A percentile compares a stretch with the other conserved stretches of the same genome.
Evolutionary conservation across 2,797 vertebrate genomes (phyloP).

Genomic region (Darevskia mixta): DNA sequence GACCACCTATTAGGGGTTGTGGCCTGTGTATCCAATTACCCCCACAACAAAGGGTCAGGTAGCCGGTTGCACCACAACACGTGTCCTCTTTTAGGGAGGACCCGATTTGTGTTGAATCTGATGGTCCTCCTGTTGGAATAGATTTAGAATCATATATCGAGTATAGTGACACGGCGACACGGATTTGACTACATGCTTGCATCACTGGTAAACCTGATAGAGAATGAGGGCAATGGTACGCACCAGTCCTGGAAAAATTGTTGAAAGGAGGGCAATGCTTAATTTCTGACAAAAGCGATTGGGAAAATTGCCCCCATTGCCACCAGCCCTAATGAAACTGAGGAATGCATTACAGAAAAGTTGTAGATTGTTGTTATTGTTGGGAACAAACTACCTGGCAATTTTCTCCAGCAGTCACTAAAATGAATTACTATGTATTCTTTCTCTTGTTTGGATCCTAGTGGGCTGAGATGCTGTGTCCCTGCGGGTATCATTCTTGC

Average conservation of each 20-base stretch:
- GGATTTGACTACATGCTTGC: background rate
- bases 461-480: background rate
- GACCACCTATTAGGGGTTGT: too few relatives aligned
- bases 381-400: background rate
- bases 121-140: too few relatives aligned
- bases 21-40: too few relatives aligned
- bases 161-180: background rate
- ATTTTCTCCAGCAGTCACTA: slow-evolving; percentile 1
- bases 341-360: background rate
- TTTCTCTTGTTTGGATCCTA: slow-evolving; percentile 28
- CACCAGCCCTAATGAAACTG: background rate
- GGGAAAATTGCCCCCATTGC: background rate
- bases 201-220: background rate
- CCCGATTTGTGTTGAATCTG: too few relatives aligned
- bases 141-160: too few relatives aligned
- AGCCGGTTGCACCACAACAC: too few relatives aligned
- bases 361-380: background rate
- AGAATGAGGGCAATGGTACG: background rate
- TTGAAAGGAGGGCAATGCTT: background rate
- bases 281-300: background rate
- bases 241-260: background rate
- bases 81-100: too few relatives aligned
- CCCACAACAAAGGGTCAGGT: too few relatives aligned
- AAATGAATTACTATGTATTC: slow-evolving; percentile 29
- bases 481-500: slow-evolving; percentile 39